phyloP scores from a whole-genome alignment of 2,797 vertebrate species.

The Paedocypris micromegethes region DNA sequence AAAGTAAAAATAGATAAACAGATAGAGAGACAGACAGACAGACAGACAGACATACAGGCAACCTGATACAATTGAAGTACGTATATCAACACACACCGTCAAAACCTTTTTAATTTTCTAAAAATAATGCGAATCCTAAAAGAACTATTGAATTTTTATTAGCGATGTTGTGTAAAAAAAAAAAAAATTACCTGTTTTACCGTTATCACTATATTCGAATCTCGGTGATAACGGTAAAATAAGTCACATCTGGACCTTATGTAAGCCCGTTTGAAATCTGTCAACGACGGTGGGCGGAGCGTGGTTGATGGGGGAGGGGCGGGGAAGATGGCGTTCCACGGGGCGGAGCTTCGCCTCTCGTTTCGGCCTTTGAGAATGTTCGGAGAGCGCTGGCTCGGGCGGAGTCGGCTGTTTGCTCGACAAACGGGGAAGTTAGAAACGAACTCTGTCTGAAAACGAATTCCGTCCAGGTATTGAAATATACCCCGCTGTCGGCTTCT shows the following conservation, averaged over 20 bases:
- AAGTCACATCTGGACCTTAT: conserved; percentile 14
- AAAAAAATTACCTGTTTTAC: too few species aligned
- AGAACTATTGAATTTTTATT: too few species aligned
- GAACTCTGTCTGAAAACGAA: conserved; percentile 17
- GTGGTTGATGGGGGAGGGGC: conserved; percentile 37
- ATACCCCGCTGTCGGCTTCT: conserved; percentile 21
- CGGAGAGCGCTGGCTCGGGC: conserved; percentile 55
- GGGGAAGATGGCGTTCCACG: conserved; percentile 39
- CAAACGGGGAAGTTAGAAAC: too few species aligned
- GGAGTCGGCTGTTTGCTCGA: conserved; percentile 42
- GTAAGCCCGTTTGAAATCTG: conserved; percentile 9
- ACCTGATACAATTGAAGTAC: too few species aligned
- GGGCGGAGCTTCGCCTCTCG: conserved; percentile 35
- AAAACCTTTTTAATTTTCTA: too few species aligned
- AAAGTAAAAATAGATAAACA: too few species aligned
- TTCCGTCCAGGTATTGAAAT: conserved; percentile 2
- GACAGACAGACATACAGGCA: too few species aligned
- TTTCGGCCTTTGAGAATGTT: conserved; percentile 43
- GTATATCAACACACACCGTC: too few species aligned
- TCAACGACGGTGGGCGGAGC: conserved; percentile 16
- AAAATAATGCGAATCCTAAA: too few species aligned
- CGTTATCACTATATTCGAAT: too few species aligned
- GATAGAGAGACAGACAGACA: too few species aligned
- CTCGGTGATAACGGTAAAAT: neutral
- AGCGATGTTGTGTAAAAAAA: too few species aligned